Percentiles rank a stretch among this genome's conserved stretches.
These are phyloP conservation scores for Cladopsammia gracilis DNA, from an alignment of 64 coral and sea anemone species.

Conservation along the genomic window DNA sequence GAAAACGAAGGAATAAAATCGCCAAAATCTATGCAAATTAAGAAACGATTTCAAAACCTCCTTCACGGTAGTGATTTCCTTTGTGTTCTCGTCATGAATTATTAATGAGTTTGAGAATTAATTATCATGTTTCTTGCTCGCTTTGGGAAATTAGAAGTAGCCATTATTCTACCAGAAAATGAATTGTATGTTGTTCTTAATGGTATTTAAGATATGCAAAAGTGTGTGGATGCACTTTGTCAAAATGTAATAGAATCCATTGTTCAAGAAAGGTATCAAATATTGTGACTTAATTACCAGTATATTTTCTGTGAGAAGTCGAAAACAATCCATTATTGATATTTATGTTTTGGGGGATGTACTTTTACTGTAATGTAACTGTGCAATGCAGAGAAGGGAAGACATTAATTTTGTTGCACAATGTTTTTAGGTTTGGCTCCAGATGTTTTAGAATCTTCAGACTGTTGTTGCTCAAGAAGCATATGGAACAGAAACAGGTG, in stretches of 20 bases:
- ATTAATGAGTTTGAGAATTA: no score
- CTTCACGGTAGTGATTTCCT: no score
- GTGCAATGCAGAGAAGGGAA: no score
- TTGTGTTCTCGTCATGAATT: no score
- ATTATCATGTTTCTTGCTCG: no score
- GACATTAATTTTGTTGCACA: no score
- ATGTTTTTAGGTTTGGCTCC: slow-evolving; percentile 86
- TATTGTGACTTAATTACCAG: not conserved
- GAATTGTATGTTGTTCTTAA: slow-evolving; percentile 15
- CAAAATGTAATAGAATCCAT: slow-evolving; percentile 85
- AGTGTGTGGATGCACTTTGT: slow-evolving; percentile 81
- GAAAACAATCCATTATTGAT: not conserved
- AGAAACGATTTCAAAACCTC: no score
- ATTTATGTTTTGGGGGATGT: not conserved
- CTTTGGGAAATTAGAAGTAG: no score
- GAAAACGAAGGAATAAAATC: no score
- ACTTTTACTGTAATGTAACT: no score
- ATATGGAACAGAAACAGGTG: slow-evolving; percentile 98
- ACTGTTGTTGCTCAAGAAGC: slow-evolving; percentile 84
- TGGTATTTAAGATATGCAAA: slow-evolving; percentile 82
- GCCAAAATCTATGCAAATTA: no score
- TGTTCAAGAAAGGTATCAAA: slow-evolving; percentile 89
- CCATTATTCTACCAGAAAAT: no score
- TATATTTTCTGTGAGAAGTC: not conserved
- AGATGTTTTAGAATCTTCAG: slow-evolving; percentile 94